Evolutionary conservation across 2,113 vertebrate genomes (phyloP).

Genomic region (Globicephala melas): DNA sequence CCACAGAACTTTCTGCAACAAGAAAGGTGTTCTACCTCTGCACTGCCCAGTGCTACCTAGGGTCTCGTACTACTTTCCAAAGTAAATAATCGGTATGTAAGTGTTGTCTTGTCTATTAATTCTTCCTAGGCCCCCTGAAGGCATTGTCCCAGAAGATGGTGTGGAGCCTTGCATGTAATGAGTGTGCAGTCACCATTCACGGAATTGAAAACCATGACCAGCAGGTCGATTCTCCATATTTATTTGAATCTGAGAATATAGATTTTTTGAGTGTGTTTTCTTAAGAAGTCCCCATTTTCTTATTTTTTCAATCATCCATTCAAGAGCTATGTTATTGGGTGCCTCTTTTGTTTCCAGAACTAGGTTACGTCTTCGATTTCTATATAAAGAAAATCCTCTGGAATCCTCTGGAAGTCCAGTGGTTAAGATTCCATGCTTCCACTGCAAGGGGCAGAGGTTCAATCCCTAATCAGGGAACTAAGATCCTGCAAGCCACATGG

Average conservation of each 20-base stretch:
- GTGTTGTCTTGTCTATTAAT: rapidly evolving
- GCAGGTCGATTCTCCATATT: rapidly evolving
- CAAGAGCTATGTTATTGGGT: neutral
- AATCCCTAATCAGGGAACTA: neutral
- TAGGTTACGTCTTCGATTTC: neutral
- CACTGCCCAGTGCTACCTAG: rapidly evolving
- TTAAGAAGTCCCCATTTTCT: neutral
- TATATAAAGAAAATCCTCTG: neutral
- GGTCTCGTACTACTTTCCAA: rapidly evolving
- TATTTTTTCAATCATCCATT: neutral
- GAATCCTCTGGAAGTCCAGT: neutral
- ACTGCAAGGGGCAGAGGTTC: too few species aligned
- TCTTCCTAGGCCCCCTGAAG: too few species aligned
- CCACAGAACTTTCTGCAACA: rapidly evolving
- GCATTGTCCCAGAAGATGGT: neutral
- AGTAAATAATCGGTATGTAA: rapidly evolving
- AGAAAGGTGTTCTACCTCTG: rapidly evolving
- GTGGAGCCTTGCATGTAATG: rapidly evolving
- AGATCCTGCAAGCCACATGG: neutral
- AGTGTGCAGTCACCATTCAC: rapidly evolving
- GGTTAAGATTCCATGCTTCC: neutral
- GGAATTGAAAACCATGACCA: rapidly evolving
- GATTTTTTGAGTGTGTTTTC: neutral
- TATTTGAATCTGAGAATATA: neutral
- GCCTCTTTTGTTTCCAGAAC: neutral